Evolutionary conservation across 2,888 invertebrate species (phyloP), one percentile per base, ranked within the genome.

Genomic region (Odontothrips loti): DNA sequence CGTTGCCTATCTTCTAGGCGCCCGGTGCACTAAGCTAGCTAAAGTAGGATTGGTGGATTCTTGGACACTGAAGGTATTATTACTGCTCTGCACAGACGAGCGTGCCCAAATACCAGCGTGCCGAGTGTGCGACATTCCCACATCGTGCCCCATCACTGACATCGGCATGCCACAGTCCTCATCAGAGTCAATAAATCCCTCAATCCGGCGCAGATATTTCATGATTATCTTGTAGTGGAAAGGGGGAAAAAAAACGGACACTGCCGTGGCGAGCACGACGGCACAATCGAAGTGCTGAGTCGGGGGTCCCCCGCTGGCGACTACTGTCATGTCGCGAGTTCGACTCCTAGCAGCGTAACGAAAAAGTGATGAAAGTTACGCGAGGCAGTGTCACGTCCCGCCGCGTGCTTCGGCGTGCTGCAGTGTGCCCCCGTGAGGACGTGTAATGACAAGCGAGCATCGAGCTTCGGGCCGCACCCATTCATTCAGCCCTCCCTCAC

Each of bases 101-200:
- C 17, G 58, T 15, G 58, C 17, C 58, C 58, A 58, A 58, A 58
- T 58, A 6, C 58, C 58, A 58, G 58, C 20, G 58, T 58, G 58
- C 15, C 58, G 58, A 58, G 58, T 20, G 20, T 15, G 58, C 58
- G 34, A 43, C 34, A 43, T 43, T 43, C 34, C 34, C 34, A 6
- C 34, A 43, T 6, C 58, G 68, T n/a, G n/a, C n/a, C n/a, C n/a
- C n/a, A n/a, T 23, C 68, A 75, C 23, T 2, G 34, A 43, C 34
- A 6, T 2, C 34, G 34, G 34, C 34, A 43, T 6, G 34, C 34
- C 34, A 6, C 34, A 6, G 34, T 4, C 34, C 3, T 43, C 23
- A 75, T 75, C 68, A 23, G 23, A 75, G 68, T 75, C 68, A 75
- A 75, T 75, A 75, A 75, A 75, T 75, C 68, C 68, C 23, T 75